Percentiles rank a stretch among this genome's conserved stretches.
Conservation (phyloP, 2,888 invertebrate genomes). For the Eustalomyia histrio region DNA sequence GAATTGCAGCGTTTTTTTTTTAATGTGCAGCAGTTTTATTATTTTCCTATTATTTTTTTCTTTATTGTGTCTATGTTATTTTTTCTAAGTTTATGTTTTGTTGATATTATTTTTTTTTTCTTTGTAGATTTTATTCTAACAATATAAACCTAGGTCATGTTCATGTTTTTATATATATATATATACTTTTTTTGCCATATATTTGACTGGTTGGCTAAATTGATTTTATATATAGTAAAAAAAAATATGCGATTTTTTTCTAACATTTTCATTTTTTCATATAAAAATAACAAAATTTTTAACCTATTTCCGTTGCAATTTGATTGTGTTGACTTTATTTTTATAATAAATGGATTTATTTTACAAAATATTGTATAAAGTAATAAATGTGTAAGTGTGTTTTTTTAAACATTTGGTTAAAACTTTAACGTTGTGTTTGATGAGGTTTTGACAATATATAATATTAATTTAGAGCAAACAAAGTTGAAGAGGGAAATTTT, state of each 20-base stretch:
- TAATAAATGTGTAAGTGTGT: conserved; percentile 1
- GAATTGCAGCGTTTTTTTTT: conserved; percentile 46
- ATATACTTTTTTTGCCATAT: conserved; percentile 37
- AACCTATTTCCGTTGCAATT: conserved; percentile 46
- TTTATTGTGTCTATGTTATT: conserved; percentile 35
- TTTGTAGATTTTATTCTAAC: conserved; percentile 46
- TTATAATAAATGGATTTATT: conserved; percentile 1
- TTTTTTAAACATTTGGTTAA: neutral
- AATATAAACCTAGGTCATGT: conserved; percentile 72
- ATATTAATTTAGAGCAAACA: too few relatives aligned
- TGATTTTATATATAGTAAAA: conserved; percentile 57
- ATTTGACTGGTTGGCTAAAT: conserved; percentile 40
- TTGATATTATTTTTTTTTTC: conserved; percentile 22
- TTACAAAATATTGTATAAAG: neutral
- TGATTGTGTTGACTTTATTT: conserved; percentile 19
- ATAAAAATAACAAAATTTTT: conserved; percentile 41
- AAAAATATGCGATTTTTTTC: conserved; percentile 20
- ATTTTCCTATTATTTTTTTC: too few relatives aligned
- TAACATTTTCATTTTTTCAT: conserved; percentile 13
- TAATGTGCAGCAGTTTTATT: conserved; percentile 12
- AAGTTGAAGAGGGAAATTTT: too few relatives aligned
- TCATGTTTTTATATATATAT: conserved; percentile 53
- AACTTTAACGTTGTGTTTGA: neutral
- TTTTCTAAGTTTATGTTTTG: conserved; percentile 48
- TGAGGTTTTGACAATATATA: neutral